Evolutionary conservation across 2,888 invertebrate genomes (phyloP).

Genomic region (Congeria kusceri): DNA sequence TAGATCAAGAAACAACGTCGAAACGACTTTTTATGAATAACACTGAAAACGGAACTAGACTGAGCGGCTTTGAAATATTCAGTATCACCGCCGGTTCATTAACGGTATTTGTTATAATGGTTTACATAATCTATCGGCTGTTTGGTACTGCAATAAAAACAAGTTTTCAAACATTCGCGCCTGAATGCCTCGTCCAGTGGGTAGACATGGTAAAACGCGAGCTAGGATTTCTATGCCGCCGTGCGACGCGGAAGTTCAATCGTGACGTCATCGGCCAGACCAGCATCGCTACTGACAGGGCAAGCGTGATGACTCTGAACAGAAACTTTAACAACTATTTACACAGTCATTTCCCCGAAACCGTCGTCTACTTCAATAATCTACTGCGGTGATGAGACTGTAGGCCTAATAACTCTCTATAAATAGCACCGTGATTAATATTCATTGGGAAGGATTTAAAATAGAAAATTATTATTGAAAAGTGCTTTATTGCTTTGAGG

Average conservation of each 20-base stretch:
- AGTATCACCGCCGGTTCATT: conserved; percentile 32
- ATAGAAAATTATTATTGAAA: too few species aligned
- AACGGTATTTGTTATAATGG: conserved; percentile 12
- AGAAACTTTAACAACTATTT: conserved; percentile 58
- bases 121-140: conserved; percentile 44
- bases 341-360: conserved; percentile 31
- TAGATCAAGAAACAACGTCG: conserved; percentile 45
- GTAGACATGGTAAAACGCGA: conserved; percentile 47
- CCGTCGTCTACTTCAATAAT: conserved; percentile 28
- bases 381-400: neutral
- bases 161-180: conserved; percentile 46
- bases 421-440: too few species aligned
- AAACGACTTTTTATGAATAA: neutral
- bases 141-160: conserved; percentile 43
- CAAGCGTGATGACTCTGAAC: conserved; percentile 39
- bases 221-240: conserved; percentile 45
- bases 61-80: conserved; percentile 40
- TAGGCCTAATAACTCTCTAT: too few species aligned
- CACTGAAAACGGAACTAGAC: neutral
- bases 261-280: conserved; percentile 52
- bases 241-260: conserved; percentile 44
- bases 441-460: too few species aligned
- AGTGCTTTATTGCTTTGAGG: too few species aligned
- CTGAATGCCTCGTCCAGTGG: conserved; percentile 50
- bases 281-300: neutral